These are phyloP conservation scores for Lasiommata megera DNA, from an alignment of 2,888 invertebrate genomes.

Conservation along the genomic window DNA sequence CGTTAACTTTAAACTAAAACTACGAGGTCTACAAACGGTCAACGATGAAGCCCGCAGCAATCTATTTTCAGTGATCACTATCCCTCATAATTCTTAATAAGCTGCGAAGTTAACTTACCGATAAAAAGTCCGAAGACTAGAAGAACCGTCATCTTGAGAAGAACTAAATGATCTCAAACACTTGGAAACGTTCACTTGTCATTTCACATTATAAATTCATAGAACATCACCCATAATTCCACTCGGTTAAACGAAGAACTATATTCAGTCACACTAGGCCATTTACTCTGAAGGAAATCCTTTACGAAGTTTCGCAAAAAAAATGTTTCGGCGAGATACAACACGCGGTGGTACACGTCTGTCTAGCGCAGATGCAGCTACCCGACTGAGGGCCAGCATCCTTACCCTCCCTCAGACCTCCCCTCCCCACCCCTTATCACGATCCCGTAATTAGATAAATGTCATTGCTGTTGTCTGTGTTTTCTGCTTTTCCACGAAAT, in stretches of 20 bases:
- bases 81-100: too few relatives aligned
- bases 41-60: too few relatives aligned
- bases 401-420: conserved; percentile 40
- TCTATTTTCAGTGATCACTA: too few relatives aligned
- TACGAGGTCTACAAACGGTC: too few relatives aligned
- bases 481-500: conserved; percentile 50
- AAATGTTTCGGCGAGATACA: conserved; percentile 12
- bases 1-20: too few relatives aligned
- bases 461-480: conserved; percentile 72
- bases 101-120: too few relatives aligned
- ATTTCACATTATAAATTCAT: conserved; percentile 44
- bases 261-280: conserved; percentile 18
- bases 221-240: conserved; percentile 17
- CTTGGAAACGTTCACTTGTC: conserved; percentile 37
- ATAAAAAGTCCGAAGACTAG: conserved; percentile 54
- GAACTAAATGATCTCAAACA: conserved; percentile 36
- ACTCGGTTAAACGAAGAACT: conserved; percentile 19
- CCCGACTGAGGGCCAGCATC: conserved; percentile 63
- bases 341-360: conserved; percentile 28
- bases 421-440: conserved; percentile 63
- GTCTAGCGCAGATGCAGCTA: conserved; percentile 35
- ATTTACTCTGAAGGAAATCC: conserved; percentile 25
- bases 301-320: conserved; percentile 15
- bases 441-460: conserved; percentile 79
- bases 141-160: conserved; percentile 48